A percentile compares a stretch with the other conserved stretches of the same genome.
These are phyloP conservation scores for Aphaenogaster floridana DNA, from an alignment of 1,140 invertebrate species.

Conservation along the genomic window DNA sequence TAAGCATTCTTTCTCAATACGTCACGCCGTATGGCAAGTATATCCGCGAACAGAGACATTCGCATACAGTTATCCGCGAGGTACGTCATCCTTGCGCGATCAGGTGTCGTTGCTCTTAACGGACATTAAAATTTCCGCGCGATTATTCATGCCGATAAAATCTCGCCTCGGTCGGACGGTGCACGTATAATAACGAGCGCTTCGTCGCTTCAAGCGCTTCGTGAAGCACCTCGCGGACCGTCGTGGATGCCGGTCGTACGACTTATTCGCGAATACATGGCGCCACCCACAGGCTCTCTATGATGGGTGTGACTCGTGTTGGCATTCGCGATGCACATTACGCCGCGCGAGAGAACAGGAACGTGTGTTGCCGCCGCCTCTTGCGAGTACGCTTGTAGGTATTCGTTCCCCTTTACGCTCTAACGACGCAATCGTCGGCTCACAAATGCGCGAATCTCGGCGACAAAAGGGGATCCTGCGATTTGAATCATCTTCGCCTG, in stretches of 20 bases:
- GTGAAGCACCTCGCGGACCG: constrained; percentile 26
- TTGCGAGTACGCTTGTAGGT: constrained; percentile 54
- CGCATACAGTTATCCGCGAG: constrained; percentile 38
- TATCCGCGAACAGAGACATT: not conserved
- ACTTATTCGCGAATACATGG: constrained; percentile 73
- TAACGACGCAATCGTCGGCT: constrained; percentile 67
- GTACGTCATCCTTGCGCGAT: constrained; percentile 35
- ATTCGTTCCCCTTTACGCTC: constrained; percentile 46
- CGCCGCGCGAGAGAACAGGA: constrained; percentile 66
- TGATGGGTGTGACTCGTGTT: constrained; percentile 78
- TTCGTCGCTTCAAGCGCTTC: constrained; percentile 47
- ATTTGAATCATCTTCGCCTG: not conserved
- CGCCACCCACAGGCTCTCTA: constrained; percentile 75
- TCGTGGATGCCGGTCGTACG: constrained; percentile 62
- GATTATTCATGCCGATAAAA: constrained; percentile 62
- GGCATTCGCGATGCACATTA: constrained; percentile 78
- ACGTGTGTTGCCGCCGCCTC: constrained; percentile 50
- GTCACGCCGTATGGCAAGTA: not conserved
- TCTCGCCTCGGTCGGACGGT: constrained; percentile 42
- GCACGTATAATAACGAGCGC: constrained; percentile 48
- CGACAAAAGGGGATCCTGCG: constrained; percentile 8
- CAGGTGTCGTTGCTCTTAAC: constrained; percentile 61
- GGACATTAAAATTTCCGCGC: constrained; percentile 54
- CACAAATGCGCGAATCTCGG: constrained; percentile 58
- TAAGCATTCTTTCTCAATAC: constrained; percentile 8